Base-by-base conservation (phyloP, 1,140 invertebrate genomes). In the Coenobita brevimanus region DNA sequence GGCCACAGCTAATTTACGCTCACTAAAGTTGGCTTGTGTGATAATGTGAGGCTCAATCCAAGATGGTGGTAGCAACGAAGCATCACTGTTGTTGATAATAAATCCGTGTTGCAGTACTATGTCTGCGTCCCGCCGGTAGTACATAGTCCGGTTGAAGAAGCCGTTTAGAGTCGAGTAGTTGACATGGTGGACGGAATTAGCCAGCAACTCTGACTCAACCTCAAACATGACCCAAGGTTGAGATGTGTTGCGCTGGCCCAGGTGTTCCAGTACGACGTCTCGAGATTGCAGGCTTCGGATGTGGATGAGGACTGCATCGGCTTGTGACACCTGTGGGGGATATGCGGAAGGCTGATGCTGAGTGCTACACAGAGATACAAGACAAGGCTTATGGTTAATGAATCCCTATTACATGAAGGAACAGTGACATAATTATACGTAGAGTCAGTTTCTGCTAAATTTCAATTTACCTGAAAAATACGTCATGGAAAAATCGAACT, bases 1-100 rank as follows among this genome's bases (percentile, higher is more conserved):
- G 97, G 98, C 99, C 60, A 97, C 98, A 1, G 98, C 97, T 94
- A 95, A 6, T 17, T 17, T 89, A 3, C 97, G 97, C 21, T 96
- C 97, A 92, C 98, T 98, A 92, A 97, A 97, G 3, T 67, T 46
- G 17, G n/a, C 83, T 91, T 92, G 2, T 21, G 21, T 24, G 84
- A 30, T 24, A 6, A 43, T 33, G 10, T 36, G 57, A 2, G 57
- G 78, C n/a, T 38, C 46, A 10, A 75, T 46, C 85, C 76, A 88
- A 10, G 60, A n/a, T n/a, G 3, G 36, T 6, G 85, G 85, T n/a
- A 88, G 76, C 15, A 88, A 21, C 17, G 4, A 27, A 15, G 78
- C 76, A 46, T 80, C 83, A 6, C 71, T 43, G 41, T 80, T 84
- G 3, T 30, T 0, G 10, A 90, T 43, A 3, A 91, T 17, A 41